Base-by-base conservation (phyloP, 2,888 invertebrate genomes). In the Ornithoptera priamus region DNA sequence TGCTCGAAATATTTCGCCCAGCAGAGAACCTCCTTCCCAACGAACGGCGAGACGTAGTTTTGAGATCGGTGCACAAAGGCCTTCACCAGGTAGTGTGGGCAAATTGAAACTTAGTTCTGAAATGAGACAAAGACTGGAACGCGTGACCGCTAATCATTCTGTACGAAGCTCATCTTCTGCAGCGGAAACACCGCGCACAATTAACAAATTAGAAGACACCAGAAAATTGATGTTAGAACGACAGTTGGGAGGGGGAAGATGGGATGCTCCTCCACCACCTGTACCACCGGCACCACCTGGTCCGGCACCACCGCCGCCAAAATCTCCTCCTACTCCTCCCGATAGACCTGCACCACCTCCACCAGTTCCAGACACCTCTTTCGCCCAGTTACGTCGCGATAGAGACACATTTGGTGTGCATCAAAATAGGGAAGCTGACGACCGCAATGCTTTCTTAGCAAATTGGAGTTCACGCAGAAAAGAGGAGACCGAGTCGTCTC, bases 51-150 rank as follows among this genome's bases (percentile, higher is more conserved):
- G 94, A 69, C 90, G 95, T 71, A 96, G 96, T 73, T 96, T 97
- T 77, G 97, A 97, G 83, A 95, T 97, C 30, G 97, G 97, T 0
- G 96, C 96, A 0, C 95, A 96, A 70, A 93, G 97, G 58, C 97
- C 97, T 0, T 95, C 96, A 0, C 97, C 97, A 0, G 97, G 97
- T 2, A 97, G 97, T 81, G 96, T 98, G 6, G 98, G 98, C 0
- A 98, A 98, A 84, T 87, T 98, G 1, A 97, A 97, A 79, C 94
- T 98, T 12, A 97, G 97, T 81, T 96, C 97, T 0, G 98, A 98
- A 89, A 98, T 98, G 98, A 94, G 97, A 18, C 96, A 97, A 80
- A 94, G 98, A 73, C 85, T 98, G 71, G 98, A 98, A 84, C 95
- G 96, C 83, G 97, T 98, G 0, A 98, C 97, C 0, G 96, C 97